phyloP scores from a whole-genome alignment of 2,113 vertebrate genomes.

The Phrynocephalus versicolor region DNA sequence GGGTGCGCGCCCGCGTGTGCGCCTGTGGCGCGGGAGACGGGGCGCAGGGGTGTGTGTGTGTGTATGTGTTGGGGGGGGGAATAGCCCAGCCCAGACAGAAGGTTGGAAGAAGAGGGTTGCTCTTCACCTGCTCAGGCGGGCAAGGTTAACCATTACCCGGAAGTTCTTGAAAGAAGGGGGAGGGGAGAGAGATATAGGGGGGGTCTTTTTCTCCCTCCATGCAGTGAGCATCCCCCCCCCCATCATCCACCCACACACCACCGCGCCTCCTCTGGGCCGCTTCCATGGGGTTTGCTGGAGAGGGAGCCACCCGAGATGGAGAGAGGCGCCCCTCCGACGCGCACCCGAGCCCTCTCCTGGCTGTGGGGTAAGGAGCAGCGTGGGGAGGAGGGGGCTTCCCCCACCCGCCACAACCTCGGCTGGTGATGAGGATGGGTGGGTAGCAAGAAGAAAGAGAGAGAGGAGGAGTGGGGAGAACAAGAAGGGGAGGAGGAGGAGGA shows the following conservation, averaged over 20 bases:
- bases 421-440: conserved; percentile 12
- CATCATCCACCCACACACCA: too few species aligned
- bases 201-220: conserved; percentile 23
- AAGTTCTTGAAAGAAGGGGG: conserved; percentile 33
- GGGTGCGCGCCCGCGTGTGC: too few species aligned
- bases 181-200: too few species aligned
- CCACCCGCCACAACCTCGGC: background rate
- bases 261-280: conserved; percentile 33
- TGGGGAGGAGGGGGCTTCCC: background rate
- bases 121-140: conserved; percentile 30
- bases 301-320: conserved; percentile 62
- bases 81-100: conserved; percentile 23
- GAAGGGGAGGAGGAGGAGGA: conserved; percentile 12
- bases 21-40: background rate
- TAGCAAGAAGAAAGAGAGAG: conserved; percentile 3
- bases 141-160: conserved; percentile 34
- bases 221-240: conserved; percentile 45
- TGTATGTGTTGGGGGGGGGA: background rate
- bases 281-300: conserved; percentile 26
- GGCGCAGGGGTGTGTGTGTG: too few species aligned
- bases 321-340: conserved; percentile 39
- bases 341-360: conserved; percentile 33
- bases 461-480: conserved; percentile 27
- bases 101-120: conserved; percentile 15
- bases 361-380: conserved; percentile 31